phyloP scores from a whole-genome alignment of 2,888 invertebrate species.

The Cylloceria caligata region DNA sequence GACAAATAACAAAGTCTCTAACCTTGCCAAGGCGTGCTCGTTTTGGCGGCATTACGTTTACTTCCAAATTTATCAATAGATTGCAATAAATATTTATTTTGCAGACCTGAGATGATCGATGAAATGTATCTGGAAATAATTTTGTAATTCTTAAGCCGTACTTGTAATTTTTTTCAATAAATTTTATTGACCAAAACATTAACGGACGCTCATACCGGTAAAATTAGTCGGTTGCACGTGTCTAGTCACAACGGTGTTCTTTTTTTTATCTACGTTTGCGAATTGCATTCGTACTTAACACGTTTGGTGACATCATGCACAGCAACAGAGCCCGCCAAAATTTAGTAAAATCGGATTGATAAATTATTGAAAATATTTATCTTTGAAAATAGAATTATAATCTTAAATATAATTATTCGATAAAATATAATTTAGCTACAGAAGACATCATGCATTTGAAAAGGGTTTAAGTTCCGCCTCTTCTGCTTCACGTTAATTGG shows the following conservation, averaged over 20 bases:
- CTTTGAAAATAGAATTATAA: too few species aligned
- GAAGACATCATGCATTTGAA: too few species aligned
- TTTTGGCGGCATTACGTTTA: slow-evolving; percentile 77
- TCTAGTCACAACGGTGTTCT: background rate
- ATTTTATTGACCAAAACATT: slow-evolving; percentile 33
- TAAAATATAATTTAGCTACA: too few species aligned
- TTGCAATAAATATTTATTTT: slow-evolving; percentile 22
- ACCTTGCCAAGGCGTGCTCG: slow-evolving; percentile 75
- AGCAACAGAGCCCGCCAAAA: slow-evolving; percentile 5
- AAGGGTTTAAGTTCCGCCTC: too few species aligned
- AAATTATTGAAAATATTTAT: background rate
- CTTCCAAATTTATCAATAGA: background rate
- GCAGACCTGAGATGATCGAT: background rate
- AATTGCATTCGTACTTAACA: background rate
- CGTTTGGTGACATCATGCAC: background rate
- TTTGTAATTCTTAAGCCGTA: background rate
- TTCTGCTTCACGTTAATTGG: too few species aligned
- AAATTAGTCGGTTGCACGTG: background rate
- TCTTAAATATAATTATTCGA: too few species aligned
- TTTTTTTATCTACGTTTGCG: background rate
- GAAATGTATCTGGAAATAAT: background rate
- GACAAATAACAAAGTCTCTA: slow-evolving; percentile 59
- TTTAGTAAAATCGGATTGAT: background rate
- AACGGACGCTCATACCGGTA: slow-evolving; percentile 4
- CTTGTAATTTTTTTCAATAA: slow-evolving; percentile 47